These are phyloP conservation scores for Hydropsyche tenuis DNA, from an alignment of 1,140 invertebrate genomes.

Conservation along the genomic window DNA sequence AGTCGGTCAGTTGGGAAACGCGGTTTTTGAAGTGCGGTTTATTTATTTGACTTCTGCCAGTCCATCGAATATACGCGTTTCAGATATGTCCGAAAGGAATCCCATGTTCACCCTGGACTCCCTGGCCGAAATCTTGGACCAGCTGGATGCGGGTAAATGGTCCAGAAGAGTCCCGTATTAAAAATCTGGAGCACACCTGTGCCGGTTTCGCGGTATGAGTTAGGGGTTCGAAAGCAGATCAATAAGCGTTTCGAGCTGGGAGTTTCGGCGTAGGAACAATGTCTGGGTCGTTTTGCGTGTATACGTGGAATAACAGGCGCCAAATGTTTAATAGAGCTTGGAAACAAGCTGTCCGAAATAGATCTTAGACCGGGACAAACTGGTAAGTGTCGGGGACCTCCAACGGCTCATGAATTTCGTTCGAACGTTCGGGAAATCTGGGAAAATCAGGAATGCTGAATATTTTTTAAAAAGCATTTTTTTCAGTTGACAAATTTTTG, in stretches of 20 bases:
- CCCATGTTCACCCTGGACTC: not conserved
- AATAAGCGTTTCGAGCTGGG: not conserved
- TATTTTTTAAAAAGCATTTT: no score
- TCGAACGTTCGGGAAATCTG: not conserved
- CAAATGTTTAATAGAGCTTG: constrained; percentile 27
- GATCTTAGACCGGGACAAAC: constrained; percentile 32
- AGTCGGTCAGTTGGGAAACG: not conserved
- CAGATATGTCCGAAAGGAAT: not conserved
- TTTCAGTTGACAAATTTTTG: no score
- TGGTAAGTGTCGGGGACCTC: constrained; percentile 33
- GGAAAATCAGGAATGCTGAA: no score
- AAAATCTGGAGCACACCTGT: no score
- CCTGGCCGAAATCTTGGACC: not conserved
- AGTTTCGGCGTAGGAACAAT: not conserved
- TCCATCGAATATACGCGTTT: not conserved
- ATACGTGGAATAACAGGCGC: constrained; percentile 25
- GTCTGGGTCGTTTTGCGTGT: not conserved
- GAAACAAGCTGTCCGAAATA: constrained; percentile 36
- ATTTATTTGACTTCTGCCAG: constrained; percentile 6
- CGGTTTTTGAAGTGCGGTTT: constrained; percentile 6
- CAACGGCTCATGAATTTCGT: constrained; percentile 21
- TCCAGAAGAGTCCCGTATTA: not conserved
- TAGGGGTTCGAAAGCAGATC: not conserved
- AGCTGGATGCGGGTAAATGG: not conserved
- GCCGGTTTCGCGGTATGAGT: no score